Percentiles rank a stretch among this genome's conserved stretches.
Evolutionary conservation across 2,797 vertebrate species (phyloP).

Genomic region (Petrocephalus schoutedeni): DNA sequence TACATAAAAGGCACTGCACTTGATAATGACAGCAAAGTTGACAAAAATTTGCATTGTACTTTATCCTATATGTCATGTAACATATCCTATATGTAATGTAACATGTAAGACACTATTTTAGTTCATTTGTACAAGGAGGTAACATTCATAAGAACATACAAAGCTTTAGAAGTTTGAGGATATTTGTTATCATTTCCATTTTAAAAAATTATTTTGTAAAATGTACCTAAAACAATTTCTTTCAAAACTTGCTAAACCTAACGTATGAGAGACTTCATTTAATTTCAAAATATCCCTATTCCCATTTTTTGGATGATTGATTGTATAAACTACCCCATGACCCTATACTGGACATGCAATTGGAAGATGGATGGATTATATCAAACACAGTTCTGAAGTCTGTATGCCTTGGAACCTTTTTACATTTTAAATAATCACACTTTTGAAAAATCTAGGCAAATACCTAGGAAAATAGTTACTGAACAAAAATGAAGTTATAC

Average conservation of each 20-base stretch:
- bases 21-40: background rate
- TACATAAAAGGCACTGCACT: background rate
- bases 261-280: background rate
- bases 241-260: background rate
- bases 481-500: constrained; percentile 1
- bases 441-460: background rate
- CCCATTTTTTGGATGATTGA: background rate
- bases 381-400: background rate
- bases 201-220: background rate
- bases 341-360: background rate
- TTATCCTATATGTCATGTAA: background rate
- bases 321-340: background rate
- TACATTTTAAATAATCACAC: background rate
- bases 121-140: background rate
- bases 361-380: constrained; percentile 8
- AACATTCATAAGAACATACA: background rate
- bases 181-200: background rate
- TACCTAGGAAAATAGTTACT: background rate
- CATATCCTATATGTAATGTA: background rate
- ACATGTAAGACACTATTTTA: background rate
- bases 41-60: background rate
- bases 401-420: constrained; percentile 5
- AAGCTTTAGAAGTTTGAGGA: background rate
- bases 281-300: background rate
- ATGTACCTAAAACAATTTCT: background rate